Evolutionary conservation across 2,888 invertebrate genomes (phyloP), one percentile per base, ranked within the genome.

Genomic region (Pemphredon lugubris): DNA sequence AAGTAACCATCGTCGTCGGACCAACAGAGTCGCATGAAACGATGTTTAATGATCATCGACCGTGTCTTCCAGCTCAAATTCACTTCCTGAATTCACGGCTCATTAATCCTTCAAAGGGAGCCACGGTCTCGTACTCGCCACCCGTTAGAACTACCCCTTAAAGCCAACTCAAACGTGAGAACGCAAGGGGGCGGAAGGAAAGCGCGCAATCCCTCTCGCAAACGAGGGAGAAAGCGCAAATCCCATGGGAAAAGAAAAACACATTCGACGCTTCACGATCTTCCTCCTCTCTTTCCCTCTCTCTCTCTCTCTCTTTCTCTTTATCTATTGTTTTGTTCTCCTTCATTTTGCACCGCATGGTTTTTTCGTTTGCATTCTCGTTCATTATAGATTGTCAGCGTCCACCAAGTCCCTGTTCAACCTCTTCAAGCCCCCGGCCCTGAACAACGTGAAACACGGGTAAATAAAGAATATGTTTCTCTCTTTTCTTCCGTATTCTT

Each of bases 331-430:
- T 64, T 45, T 48, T 26, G 14, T 20, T 60, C 51, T 40, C 55
- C 44, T 40, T 63, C 54, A 53, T 83, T 76, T 61, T 68, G 88
- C 88, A 86, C 85, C 83, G 87, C 87, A 88, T 85, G 88, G 81
- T 86, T 86, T n/a, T n/a, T 85, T 82, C 82, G 83, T 86, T 83
- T 85, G 84, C 82, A 82, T 87, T 86, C 81, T 86, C 84, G 78
- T 87, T 86, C 73, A 83, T 88, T 88, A 82, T 88, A 89, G 89
- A 89, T 88, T 89, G 84, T 88, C 89, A 78, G 81, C 89, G 70
- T 88, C 90, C 73, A 90, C 90, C 86, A 90, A 90, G 86, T 90
- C 90, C 77, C 85, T 90, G 86, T 90, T 90, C 89, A 90, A 90
- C 87, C 89, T 90, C 83, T 89, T 90, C 86, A 90, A 90, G 88